Percentiles rank a stretch among this genome's conserved stretches.
Evolutionary conservation across 2,797 vertebrate species (phyloP).

Genomic region (Pangasius djambal): DNA sequence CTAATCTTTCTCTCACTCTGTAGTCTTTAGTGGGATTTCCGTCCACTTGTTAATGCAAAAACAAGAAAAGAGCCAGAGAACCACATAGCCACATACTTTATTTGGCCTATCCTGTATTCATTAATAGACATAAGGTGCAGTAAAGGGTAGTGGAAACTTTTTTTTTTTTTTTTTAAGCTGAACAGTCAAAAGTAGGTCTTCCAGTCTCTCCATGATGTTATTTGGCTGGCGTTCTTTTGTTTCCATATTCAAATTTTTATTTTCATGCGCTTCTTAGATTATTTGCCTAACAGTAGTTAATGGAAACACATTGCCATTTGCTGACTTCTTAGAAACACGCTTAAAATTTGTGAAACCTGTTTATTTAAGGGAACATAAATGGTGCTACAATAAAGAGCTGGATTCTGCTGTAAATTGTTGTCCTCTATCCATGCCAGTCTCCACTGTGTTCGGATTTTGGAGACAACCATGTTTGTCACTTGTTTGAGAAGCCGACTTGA

Average conservation of each 20-base stretch:
- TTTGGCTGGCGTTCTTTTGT: not conserved
- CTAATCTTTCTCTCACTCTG: not conserved
- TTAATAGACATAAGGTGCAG: not conserved
- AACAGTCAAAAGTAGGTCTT: not conserved
- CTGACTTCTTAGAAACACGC: not conserved
- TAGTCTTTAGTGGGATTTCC: not conserved
- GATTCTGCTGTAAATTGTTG: not conserved
- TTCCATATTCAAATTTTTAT: slow-evolving; percentile 17
- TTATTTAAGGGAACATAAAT: not conserved
- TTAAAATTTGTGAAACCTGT: not conserved
- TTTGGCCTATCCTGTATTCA: not conserved
- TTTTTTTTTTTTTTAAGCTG: not conserved
- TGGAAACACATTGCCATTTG: not conserved
- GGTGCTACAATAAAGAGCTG: not conserved
- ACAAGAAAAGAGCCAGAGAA: not conserved
- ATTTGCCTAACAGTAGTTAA: slow-evolving; percentile 37
- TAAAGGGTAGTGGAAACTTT: not conserved
- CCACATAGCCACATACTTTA: not conserved
- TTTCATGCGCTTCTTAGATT: not conserved
- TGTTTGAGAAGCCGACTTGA: slow-evolving; percentile 6
- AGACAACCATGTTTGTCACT: slow-evolving; percentile 30
- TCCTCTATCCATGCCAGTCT: not conserved
- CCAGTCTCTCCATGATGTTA: not conserved
- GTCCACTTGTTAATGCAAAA: not conserved
- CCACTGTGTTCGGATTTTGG: slow-evolving; percentile 25